These are phyloP conservation scores for Herminia tarsipennalis DNA, from an alignment of 2,888 invertebrate genomes.

Conservation along the genomic window DNA sequence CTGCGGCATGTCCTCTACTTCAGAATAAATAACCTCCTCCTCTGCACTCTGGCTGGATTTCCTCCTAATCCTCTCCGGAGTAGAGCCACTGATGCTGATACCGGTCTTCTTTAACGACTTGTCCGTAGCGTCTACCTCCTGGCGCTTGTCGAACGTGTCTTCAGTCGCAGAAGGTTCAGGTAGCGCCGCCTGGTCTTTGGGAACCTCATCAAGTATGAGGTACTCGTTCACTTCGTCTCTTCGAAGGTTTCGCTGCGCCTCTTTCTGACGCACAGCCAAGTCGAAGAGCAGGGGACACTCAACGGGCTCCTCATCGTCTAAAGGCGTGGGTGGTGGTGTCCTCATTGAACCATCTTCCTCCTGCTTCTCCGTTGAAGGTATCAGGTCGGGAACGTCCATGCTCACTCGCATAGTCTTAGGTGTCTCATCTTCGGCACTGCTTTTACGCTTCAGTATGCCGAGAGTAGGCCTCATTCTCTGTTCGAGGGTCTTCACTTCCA, in stretches of 20 bases:
- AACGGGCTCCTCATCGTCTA: constrained; percentile 36
- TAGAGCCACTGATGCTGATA: constrained; percentile 21
- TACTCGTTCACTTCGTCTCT: constrained; percentile 62
- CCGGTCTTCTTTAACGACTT: constrained; percentile 17
- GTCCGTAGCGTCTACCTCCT: constrained; percentile 9
- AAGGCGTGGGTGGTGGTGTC: constrained; percentile 52
- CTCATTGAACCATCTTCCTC: constrained; percentile 34
- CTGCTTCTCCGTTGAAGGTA: constrained; percentile 46
- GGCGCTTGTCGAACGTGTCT: constrained; percentile 18
- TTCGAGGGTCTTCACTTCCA: constrained; percentile 70
- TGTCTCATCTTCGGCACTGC: constrained; percentile 46
- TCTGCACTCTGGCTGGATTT: constrained; percentile 14
- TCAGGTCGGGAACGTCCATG: constrained; percentile 57
- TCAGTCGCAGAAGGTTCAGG: constrained; percentile 70
- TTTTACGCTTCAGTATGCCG: constrained; percentile 64
- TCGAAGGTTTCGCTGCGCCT: constrained; percentile 43
- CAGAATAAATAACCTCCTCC: constrained; percentile 70
- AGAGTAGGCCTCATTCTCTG: constrained; percentile 71
- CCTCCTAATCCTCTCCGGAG: constrained; percentile 24
- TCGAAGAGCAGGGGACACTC: constrained; percentile 52
- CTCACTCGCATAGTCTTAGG: constrained; percentile 47
- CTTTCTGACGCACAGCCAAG: constrained; percentile 42
- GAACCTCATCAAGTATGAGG: constrained; percentile 66
- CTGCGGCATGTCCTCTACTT: constrained; percentile 71
- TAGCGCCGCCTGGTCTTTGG: constrained; percentile 61